These are phyloP conservation scores for Eumeta japonica DNA, from an alignment of 1,140 invertebrate species.

Conservation along the genomic window DNA sequence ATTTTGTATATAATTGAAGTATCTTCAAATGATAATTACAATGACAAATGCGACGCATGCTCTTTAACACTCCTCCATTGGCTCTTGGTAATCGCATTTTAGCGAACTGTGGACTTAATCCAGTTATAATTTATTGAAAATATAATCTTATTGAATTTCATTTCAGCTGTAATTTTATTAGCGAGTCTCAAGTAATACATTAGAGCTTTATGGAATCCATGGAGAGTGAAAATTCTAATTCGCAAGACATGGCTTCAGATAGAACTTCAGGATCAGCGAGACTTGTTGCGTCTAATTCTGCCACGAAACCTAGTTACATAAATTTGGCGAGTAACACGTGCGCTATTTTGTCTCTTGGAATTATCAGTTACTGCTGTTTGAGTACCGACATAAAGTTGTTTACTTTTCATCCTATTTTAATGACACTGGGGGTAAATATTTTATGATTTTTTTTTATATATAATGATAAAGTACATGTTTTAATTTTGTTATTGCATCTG, in stretches of 20 bases:
- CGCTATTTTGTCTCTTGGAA: conserved; percentile 14
- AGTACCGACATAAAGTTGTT: conserved; percentile 36
- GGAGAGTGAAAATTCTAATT: neutral
- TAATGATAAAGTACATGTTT: neutral
- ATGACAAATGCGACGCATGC: too few relatives aligned
- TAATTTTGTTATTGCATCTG: neutral
- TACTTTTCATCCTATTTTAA: conserved; percentile 47
- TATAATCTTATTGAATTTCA: too few relatives aligned
- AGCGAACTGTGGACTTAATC: too few relatives aligned
- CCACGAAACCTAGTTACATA: conserved; percentile 29
- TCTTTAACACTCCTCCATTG: too few relatives aligned
- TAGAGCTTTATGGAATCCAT: conserved; percentile 1
- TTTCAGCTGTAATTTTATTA: too few relatives aligned
- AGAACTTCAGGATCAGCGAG: conserved; percentile 35
- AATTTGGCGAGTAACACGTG: conserved; percentile 42
- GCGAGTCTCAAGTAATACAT: too few relatives aligned
- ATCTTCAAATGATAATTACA: too few relatives aligned
- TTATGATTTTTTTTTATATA: neutral
- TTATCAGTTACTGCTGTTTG: conserved; percentile 43
- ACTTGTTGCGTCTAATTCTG: conserved; percentile 23
- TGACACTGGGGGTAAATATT: conserved; percentile 38
- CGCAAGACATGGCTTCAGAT: too few relatives aligned
- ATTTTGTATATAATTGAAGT: too few relatives aligned
- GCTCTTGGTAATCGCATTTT: too few relatives aligned
- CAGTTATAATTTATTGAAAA: too few relatives aligned